A percentile compares a stretch with the other conserved stretches of the same genome.
phyloP scores from a whole-genome alignment of 2,797 vertebrate species.

The Echiichthys vipera region DNA sequence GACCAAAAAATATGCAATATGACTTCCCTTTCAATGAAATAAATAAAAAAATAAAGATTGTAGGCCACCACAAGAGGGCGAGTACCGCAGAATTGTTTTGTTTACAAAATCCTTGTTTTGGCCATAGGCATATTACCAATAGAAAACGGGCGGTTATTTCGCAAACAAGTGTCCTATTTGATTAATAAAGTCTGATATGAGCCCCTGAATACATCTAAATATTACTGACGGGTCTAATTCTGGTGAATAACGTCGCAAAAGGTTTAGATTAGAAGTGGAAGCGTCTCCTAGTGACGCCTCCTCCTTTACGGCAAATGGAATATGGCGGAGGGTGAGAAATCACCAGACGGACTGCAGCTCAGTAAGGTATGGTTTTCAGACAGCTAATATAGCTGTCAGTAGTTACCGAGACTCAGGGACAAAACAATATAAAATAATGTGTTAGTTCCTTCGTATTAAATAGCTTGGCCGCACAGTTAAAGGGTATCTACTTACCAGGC shows the following conservation, averaged over 20 bases:
- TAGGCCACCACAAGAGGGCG: constrained; percentile 3
- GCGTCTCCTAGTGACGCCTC: constrained; percentile 62
- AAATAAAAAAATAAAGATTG: no score
- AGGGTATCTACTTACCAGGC: constrained; percentile 5
- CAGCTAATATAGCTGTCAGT: constrained; percentile 36
- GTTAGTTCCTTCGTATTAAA: not conserved
- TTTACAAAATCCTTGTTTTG: constrained; percentile 13
- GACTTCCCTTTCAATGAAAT: no score
- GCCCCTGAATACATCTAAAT: not conserved
- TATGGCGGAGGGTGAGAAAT: constrained; percentile 85
- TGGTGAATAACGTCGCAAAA: constrained; percentile 31
- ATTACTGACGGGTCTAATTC: not conserved
- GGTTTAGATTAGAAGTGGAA: constrained; percentile 19
- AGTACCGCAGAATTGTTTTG: not conserved
- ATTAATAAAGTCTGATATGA: no score
- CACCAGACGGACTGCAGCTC: constrained; percentile 76
- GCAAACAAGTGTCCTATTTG: not conserved
- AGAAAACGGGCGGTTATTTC: fast-evolving
- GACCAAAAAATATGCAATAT: no score
- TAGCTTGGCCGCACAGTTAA: not conserved
- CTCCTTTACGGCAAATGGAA: constrained; percentile 82
- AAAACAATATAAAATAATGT: not conserved
- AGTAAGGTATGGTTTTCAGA: constrained; percentile 77
- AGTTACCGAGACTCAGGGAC: not conserved
- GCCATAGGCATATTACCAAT: not conserved